Conservation (phyloP, 2,888 invertebrate species). For the Pristionchus japonicus region DNA sequence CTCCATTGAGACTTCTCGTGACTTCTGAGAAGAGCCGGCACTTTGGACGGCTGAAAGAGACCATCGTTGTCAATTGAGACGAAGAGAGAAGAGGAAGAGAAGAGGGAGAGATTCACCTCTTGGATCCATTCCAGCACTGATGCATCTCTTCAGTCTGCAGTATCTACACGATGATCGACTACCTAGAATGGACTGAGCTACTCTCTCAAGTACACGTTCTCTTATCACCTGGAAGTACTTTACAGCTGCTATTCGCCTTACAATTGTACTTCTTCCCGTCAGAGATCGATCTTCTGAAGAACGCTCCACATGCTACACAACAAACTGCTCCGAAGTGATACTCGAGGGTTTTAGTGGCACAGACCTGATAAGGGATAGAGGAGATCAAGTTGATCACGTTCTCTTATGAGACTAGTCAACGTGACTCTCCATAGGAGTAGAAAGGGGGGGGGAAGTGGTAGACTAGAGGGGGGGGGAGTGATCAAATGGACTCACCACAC, state of each 20-base stretch:
- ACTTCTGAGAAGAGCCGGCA: not conserved
- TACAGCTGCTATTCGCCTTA: not conserved
- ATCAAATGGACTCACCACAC: not conserved
- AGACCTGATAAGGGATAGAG: not conserved
- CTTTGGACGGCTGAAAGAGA: not conserved
- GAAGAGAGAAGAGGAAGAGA: too few species aligned
- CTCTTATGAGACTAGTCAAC: not conserved
- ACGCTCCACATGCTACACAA: constrained; percentile 60
- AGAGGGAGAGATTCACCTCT: not conserved
- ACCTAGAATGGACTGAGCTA: not conserved
- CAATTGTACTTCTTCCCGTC: constrained; percentile 14
- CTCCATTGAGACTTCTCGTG: not conserved
- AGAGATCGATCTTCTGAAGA: constrained; percentile 50
- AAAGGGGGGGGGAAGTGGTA: not conserved
- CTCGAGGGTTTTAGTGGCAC: constrained; percentile 47
- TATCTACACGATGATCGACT: constrained; percentile 32
- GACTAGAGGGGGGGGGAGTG: not conserved
- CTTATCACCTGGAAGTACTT: not conserved
- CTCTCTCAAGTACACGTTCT: too few species aligned
- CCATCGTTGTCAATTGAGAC: not conserved
- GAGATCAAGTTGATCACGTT: not conserved
- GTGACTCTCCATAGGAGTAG: not conserved
- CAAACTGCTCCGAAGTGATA: constrained; percentile 59
- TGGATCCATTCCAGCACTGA: constrained; percentile 31
- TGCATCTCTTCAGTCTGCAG: constrained; percentile 3